A percentile compares a stretch with the other conserved stretches of the same genome.
phyloP scores from a whole-genome alignment of 2,113 vertebrate species.

The Grus americana region DNA sequence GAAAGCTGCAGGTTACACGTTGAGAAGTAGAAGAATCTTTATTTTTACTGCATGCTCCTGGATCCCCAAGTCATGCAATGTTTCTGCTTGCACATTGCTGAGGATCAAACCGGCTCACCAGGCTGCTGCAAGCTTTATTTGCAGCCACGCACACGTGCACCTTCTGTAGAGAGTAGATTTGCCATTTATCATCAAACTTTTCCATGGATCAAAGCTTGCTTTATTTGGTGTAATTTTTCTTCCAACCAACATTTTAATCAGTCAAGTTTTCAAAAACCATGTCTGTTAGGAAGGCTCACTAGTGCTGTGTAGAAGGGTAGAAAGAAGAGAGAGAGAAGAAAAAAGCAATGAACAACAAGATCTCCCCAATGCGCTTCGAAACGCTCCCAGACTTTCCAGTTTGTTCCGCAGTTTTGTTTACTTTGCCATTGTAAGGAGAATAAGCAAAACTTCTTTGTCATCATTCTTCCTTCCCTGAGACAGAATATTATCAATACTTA shows the following conservation, averaged over 20 bases:
- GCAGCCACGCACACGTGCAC: neutral
- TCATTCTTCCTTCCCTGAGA: neutral
- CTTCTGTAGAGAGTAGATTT: neutral
- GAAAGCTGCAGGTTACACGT: neutral
- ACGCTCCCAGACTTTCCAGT: neutral
- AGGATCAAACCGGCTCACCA: neutral
- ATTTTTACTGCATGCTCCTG: rapidly evolving
- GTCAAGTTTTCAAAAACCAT: neutral
- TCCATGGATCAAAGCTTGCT: neutral
- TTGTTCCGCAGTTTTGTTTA: neutral
- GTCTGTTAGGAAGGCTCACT: neutral
- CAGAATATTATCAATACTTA: slow-evolving; percentile 6
- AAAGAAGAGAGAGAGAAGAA: neutral
- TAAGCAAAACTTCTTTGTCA: neutral
- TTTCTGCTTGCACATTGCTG: neutral
- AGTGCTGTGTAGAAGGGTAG: neutral
- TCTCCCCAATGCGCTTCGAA: neutral
- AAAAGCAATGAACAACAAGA: neutral
- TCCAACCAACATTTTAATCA: neutral
- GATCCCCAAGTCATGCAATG: neutral
- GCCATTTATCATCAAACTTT: neutral
- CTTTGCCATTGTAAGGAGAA: neutral
- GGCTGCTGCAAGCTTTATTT: neutral
- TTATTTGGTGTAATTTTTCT: neutral
- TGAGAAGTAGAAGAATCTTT: neutral